Evolutionary conservation across 2,888 invertebrate species (phyloP), one percentile per base, ranked within the genome.

Genomic region (Erynnis tages): DNA sequence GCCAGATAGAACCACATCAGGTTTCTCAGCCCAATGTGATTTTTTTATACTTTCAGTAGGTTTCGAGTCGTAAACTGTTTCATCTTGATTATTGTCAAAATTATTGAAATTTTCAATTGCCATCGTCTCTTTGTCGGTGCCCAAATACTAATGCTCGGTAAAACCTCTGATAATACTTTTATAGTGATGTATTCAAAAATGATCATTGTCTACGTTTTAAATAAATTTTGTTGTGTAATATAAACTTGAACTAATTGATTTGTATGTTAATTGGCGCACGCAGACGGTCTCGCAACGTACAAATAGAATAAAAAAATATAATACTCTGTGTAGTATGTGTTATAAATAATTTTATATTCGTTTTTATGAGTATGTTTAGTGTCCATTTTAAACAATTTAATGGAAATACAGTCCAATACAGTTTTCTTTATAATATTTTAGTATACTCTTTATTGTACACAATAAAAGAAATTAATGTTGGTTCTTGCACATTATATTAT

Each of bases 201-300:
- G 17, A 25, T 41, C 41, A 50, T 50, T 50, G 50, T 50, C 14
- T 38, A 23, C 32, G 19, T 16, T 40, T 40, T 16, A 38, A 25
- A 38, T 45, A n/a, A 17, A 35, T 43, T 35, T 34, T 29, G 14
- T 59, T 54, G 30, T 21, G 54, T 14, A 59, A 56, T 45, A 32
- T 40, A 40, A 48, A 58, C 59, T 59, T 62, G 59, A 59, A 35
- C 56, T 40, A 38, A 43, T 29, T 40, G 47, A 53, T 56, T 56
- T 59, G 57, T 61, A 56, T 61, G 54, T 29, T 46, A 60, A 60
- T 60, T 8, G 2, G 37, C 6, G 19, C 11, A 11, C 7, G 14
- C 13, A 6, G 32, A 14, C n/a, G n/a, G n/a, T n/a, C n/a, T n/a
- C n/a, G n/a, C n/a, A n/a, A n/a, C n/a, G n/a, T n/a, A n/a, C n/a